Base-by-base conservation (phyloP, 2,797 vertebrate species). In the Epinephelus awoara region DNA sequence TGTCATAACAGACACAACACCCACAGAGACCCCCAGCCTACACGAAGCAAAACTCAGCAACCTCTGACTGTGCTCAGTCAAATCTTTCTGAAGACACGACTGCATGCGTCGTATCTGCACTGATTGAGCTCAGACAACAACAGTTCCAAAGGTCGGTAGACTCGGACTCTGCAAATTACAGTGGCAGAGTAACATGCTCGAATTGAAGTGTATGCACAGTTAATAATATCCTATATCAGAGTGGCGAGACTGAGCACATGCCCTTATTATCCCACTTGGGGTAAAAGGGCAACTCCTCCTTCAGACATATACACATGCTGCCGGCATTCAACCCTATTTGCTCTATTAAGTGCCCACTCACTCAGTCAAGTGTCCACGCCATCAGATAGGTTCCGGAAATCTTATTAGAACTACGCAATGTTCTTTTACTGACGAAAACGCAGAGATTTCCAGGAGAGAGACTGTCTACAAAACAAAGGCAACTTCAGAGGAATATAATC, bases 1-100 rank as follows among this genome's bases (percentile, higher is more conserved):
- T 91, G 89, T 88, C 87, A 85, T 56, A 85, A 87, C 86, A 79
- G 13, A 2, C 66, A 46, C n/a, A 9, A 47, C 61, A 78, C 64
- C 73, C 74, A 55, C 51, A 1, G 59, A 82, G 47, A 72, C 57
- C 70, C 34, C n/a, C 72, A 44, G 57, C 67, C 61, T 58, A 52
- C 50, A 29, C 8, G 15, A 70, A 86, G 80, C 79, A 59, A 71
- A 84, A 74, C 74, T 67, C 73, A 46, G 52, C 83, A 77, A 59
- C 72, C 70, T 72, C 58, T 61, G 70, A 72, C 82, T 67, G 75
- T 72, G 34, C 61, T 84, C 54, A 6, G 40, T 72, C 58, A 68
- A 62, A 67, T 56, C 47, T 67, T 63, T 72, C 57, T 58, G 13
- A 57, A 61, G 50, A 78, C 55, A 40, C 8, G 1, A 34, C 49